Conservation (phyloP, 92 coral and sea anemone species). For the Siderastrea radians region DNA sequence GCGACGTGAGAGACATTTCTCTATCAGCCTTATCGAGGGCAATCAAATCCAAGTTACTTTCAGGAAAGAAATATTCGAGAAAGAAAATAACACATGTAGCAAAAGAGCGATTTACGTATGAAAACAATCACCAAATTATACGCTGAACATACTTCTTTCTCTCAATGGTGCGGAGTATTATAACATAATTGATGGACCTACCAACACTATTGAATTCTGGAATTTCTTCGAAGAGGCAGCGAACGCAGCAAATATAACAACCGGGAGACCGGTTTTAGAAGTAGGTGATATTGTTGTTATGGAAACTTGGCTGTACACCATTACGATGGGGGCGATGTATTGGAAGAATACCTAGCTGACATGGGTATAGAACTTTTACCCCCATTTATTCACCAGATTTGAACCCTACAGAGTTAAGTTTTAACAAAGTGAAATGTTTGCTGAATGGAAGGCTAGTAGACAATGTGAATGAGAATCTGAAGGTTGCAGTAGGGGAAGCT, state of each 20-base stretch:
- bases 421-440: conserved; percentile 44
- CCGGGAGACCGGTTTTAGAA: conserved; percentile 40
- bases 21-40: conserved; percentile 51
- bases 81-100: too few relatives aligned
- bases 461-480: conserved; percentile 24
- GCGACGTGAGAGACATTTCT: conserved; percentile 38
- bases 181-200: conserved; percentile 18
- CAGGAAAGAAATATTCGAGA: conserved; percentile 44
- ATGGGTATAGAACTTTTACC: conserved; percentile 65
- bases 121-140: background rate
- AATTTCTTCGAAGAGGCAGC: conserved; percentile 44
- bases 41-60: conserved; percentile 39
- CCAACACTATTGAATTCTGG: conserved; percentile 43
- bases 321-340: conserved; percentile 66
- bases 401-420: conserved; percentile 57
- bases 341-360: conserved; percentile 56
- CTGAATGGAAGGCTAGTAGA: conserved; percentile 46
- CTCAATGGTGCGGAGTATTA: too few relatives aligned
- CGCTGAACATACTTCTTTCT: too few relatives aligned
- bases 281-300: conserved; percentile 49
- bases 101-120: too few relatives aligned
- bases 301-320: conserved; percentile 71
- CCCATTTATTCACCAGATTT: conserved; percentile 68
- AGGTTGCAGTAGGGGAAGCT: conserved; percentile 62
- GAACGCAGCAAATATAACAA: background rate